These are phyloP conservation scores for Ranitomeya imitator DNA, from an alignment of 2,113 vertebrate species.

Conservation along the genomic window DNA sequence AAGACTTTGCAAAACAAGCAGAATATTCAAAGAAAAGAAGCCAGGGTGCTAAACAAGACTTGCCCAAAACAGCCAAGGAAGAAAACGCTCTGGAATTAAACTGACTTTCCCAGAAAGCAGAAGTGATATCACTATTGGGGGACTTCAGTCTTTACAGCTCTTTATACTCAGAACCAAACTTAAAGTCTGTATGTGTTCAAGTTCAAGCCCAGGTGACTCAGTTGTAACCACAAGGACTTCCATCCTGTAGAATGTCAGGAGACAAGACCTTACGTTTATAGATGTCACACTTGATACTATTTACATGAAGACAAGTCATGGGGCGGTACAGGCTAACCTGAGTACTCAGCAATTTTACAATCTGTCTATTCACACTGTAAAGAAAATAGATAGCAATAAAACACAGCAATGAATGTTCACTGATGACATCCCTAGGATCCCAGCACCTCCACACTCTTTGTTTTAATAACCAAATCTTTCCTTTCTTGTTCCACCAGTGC, in stretches of 20 bases:
- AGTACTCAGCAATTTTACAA: neutral
- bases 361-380: constrained; percentile 3
- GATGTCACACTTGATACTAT: neutral
- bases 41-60: too few relatives aligned
- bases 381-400: neutral
- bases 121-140: too few relatives aligned
- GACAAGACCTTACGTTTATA: neutral
- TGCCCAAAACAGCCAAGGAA: too few relatives aligned
- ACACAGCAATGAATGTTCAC: neutral
- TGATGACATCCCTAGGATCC: neutral
- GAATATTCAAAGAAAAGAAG: too few relatives aligned
- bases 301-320: neutral
- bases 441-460: neutral
- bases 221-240: neutral
- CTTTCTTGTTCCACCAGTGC: neutral
- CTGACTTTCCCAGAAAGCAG: too few relatives aligned
- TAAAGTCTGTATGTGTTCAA: too few relatives aligned
- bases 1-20: too few relatives aligned
- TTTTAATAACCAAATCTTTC: constrained; percentile 14
- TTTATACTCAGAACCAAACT: too few relatives aligned
- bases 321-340: neutral
- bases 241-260: neutral
- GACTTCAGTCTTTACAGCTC: too few relatives aligned
- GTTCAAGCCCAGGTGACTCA: too few relatives aligned
- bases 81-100: too few relatives aligned